phyloP scores from a whole-genome alignment of 2,113 vertebrate species.

The Phocoena sinus region DNA sequence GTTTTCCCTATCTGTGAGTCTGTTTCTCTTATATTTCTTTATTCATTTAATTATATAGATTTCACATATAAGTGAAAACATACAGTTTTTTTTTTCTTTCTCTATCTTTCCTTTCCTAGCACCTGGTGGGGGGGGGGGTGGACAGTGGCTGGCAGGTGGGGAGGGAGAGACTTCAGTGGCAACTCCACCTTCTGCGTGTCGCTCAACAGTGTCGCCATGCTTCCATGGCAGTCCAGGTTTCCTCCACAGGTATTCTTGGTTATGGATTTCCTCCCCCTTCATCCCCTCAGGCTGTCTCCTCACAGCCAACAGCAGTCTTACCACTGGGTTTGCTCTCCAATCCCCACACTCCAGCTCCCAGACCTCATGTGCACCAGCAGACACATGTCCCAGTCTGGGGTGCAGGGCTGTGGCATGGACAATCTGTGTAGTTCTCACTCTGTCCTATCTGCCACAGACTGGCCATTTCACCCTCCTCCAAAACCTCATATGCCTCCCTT shows the following conservation, averaged over 20 bases:
- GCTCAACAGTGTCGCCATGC: background rate
- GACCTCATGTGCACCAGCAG: background rate
- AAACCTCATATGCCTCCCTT: background rate
- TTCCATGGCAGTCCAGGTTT: background rate
- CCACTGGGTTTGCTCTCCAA: background rate
- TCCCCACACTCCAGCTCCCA: background rate
- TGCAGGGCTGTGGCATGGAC: background rate
- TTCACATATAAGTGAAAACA: background rate
- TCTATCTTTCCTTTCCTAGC: no score
- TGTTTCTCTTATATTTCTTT: background rate
- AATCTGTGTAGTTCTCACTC: background rate
- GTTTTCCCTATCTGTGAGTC: background rate
- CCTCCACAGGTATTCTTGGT: background rate
- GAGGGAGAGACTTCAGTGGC: background rate
- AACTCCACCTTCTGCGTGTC: accelerated
- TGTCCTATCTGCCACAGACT: background rate
- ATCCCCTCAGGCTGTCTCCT: background rate
- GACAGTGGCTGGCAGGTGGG: background rate
- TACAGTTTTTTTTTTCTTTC: background rate
- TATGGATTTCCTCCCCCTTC: background rate
- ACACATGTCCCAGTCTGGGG: background rate
- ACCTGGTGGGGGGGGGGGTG: background rate
- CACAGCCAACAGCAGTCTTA: background rate
- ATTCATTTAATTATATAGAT: background rate
- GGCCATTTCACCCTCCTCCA: background rate